Conservation (phyloP, 2,113 vertebrate genomes). For the human region GRCh38 chr2:221259001-221259500, state of each 20-base stretch:
- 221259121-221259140: neutral
- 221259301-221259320: neutral
- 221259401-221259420: neutral
- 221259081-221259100: neutral
- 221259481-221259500: neutral
- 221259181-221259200: neutral
- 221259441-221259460: neutral
- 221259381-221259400: neutral
- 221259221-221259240: neutral
- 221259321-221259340: neutral
- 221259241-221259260: neutral
- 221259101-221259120: neutral
- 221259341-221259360: neutral
- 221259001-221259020: neutral
- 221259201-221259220: neutral
- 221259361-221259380: neutral
- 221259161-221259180: neutral
- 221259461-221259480: neutral
- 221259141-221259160: neutral
- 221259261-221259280: neutral
- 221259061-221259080: neutral
- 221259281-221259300: neutral
- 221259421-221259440: neutral
- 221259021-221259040: neutral
- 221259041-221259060: neutral